These are phyloP conservation scores for Sicus ferrugineus DNA, from an alignment of 2,888 invertebrate genomes.

Conservation along the genomic window DNA sequence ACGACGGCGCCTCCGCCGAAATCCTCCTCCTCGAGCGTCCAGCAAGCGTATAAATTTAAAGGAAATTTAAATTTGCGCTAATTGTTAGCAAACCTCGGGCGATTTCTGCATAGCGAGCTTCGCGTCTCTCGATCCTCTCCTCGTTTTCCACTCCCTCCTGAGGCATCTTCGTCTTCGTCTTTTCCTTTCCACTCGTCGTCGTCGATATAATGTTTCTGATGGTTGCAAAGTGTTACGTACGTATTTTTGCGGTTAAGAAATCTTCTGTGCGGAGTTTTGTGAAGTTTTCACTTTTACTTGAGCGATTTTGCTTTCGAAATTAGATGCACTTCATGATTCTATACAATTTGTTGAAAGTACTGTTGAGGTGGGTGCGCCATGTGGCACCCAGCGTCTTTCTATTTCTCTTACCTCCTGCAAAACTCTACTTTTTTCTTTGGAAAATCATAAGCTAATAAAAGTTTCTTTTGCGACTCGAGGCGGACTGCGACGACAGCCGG, in stretches of 20 bases:
- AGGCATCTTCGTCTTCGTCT: not conserved
- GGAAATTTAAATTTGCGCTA: no score
- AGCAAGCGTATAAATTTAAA: no score
- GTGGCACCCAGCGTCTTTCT: not conserved
- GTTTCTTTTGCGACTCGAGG: not conserved
- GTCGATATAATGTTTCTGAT: no score
- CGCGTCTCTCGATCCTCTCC: not conserved
- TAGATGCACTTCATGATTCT: constrained; percentile 8
- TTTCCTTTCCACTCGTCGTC: not conserved
- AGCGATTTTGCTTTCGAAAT: not conserved
- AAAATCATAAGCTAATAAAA: constrained; percentile 8
- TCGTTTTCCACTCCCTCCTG: not conserved
- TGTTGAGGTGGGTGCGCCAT: not conserved
- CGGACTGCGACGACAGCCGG: not conserved
- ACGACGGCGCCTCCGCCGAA: no score
- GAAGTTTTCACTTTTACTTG: constrained; percentile 5
- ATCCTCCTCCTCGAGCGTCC: no score
- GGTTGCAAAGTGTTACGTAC: no score
- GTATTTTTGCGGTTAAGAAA: no score
- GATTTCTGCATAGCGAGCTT: no score
- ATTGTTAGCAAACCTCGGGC: no score
- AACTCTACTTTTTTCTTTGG: not conserved
- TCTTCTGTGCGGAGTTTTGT: no score
- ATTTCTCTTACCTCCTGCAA: not conserved
- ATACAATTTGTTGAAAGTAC: not conserved